phyloP scores from a whole-genome alignment of 2,113 vertebrate species.

The Marmota flaviventris region DNA sequence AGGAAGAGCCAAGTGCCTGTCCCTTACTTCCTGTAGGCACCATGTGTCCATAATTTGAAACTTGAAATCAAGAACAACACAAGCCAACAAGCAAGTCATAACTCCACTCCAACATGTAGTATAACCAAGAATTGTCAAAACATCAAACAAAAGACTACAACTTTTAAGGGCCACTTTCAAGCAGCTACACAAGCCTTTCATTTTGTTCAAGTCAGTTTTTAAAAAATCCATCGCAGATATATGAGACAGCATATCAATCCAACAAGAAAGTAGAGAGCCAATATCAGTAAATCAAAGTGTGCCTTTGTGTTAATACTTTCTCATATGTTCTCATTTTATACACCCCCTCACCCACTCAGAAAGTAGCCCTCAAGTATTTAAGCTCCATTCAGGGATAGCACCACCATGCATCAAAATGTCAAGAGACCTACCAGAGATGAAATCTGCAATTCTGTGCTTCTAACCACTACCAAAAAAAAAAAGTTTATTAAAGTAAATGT shows the following conservation, averaged over 20 bases:
- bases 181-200: slow-evolving; percentile 69
- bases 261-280: slow-evolving; percentile 81
- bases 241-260: slow-evolving; percentile 87
- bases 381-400: slow-evolving; percentile 84
- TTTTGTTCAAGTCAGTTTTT: slow-evolving; percentile 74
- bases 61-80: slow-evolving; percentile 29
- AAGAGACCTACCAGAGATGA: slow-evolving; percentile 85
- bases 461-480: slow-evolving; percentile 48
- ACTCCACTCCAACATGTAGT: slow-evolving; percentile 53
- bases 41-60: slow-evolving; percentile 31
- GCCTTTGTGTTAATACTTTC: slow-evolving; percentile 84
- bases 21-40: neutral
- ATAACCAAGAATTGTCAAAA: slow-evolving; percentile 60
- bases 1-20: neutral
- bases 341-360: slow-evolving; percentile 82
- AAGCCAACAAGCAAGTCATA: neutral
- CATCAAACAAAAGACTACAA: neutral
- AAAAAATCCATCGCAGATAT: slow-evolving; percentile 81
- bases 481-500: slow-evolving; percentile 66
- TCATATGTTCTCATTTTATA: slow-evolving; percentile 79
- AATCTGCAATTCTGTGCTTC: slow-evolving; percentile 82
- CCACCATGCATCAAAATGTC: slow-evolving; percentile 87
- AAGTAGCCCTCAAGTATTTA: slow-evolving; percentile 85
- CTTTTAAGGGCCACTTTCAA: slow-evolving; percentile 74
- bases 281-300: slow-evolving; percentile 86